These are phyloP conservation scores for Diadegma fenestrale DNA, from an alignment of 2,888 invertebrate species.

Conservation along the genomic window DNA sequence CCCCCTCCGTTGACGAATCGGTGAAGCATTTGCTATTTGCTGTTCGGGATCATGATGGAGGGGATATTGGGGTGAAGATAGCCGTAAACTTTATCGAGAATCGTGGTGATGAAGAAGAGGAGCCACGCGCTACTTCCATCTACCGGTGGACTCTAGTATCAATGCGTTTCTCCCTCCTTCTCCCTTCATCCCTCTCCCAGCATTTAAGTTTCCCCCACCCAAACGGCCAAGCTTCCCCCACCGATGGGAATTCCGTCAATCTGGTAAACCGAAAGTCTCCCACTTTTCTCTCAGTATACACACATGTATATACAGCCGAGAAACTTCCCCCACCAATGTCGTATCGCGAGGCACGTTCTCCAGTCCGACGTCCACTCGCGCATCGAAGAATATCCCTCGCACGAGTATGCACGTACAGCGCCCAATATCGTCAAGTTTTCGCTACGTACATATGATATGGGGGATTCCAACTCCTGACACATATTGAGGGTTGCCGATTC, in stretches of 20 bases:
- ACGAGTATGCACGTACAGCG: constrained; percentile 41
- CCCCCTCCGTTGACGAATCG: constrained; percentile 30
- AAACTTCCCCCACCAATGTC: constrained; percentile 47
- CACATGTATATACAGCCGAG: constrained; percentile 14
- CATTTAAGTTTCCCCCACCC: constrained; percentile 9
- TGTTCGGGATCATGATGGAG: constrained; percentile 29
- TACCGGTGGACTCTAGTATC: constrained; percentile 51
- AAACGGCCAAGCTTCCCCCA: constrained; percentile 37
- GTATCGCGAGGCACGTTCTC: constrained; percentile 57
- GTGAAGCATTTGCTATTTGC: constrained; percentile 27
- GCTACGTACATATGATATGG: background rate
- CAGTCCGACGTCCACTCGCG: constrained; percentile 63
- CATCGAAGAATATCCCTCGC: constrained; percentile 60
- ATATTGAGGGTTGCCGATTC: background rate
- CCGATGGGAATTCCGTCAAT: constrained; percentile 48
- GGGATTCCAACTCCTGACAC: background rate
- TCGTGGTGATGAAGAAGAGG: constrained; percentile 18
- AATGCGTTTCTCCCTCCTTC: constrained; percentile 46
- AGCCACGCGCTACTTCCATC: constrained; percentile 79
- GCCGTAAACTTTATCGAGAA: constrained; percentile 23
- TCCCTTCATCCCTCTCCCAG: constrained; percentile 26
- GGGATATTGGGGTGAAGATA: constrained; percentile 40
- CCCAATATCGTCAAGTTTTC: constrained; percentile 5
- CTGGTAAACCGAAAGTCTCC: constrained; percentile 36
- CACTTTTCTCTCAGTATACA: constrained; percentile 12